Evolutionary conservation across 1,140 invertebrate species (phyloP), one percentile per base, ranked within the genome.

Genomic region (Drosophila suzukii): DNA sequence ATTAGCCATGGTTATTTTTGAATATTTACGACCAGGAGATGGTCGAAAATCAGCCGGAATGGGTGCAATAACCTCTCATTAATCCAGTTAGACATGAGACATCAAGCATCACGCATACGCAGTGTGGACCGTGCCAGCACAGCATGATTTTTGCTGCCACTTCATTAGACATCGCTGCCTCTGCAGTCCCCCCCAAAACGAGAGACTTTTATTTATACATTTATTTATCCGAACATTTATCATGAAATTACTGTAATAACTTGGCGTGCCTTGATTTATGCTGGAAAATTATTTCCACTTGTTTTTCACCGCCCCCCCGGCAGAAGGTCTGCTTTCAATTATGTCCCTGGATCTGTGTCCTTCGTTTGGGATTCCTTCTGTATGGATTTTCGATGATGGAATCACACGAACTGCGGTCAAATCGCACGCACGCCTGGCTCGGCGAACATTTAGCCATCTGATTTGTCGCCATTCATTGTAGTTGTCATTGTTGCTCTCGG

Each of bases 221-320:
- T 73, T 77, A 73, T 81, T 81, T 82, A 82, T 74, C 51, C 51
- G 57, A 51, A 46, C 66, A 81, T 82, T 82, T 81, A 81, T 77
- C 78, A 73, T 66, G 41, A 81, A 81, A 81, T 81, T 77, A 78
- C 79, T 67, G 78, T 77, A 72, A 76, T 81, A 81, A 66, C 49
- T 81, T 58, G 50, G 30, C 51, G 51, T 49, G 56, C 53, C 57
- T 46, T 75, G 74, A 78, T 74, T 63, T 78, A 72, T 82, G 59
- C 47, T 44, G 49, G 27, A 38, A 50, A 58, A 66, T 74, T 77
- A 73, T 73, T 67, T 72, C 47, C 60, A 76, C 54, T 82, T 75
- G 39, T 59, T 62, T 57, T 65, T 46, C 36, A 47, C 17, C 27
- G 20, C 10, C 27, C 27, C 13, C 11, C 13, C 50, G 5, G 27